Evolutionary conservation across 2,797 vertebrate genomes (phyloP).

Genomic region (Macroramphosus scolopax): DNA sequence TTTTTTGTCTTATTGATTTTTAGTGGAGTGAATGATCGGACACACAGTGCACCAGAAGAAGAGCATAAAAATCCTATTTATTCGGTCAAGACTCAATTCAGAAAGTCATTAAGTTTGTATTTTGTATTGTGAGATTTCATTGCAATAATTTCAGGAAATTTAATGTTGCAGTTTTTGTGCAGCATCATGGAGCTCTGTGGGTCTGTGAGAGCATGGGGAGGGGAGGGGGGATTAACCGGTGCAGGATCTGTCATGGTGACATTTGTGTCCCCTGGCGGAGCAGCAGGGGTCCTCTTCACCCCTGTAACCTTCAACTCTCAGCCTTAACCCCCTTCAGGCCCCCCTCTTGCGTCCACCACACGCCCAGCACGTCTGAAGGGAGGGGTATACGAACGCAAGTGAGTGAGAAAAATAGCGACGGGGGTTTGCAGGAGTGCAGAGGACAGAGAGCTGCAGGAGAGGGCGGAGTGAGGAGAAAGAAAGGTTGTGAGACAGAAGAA

Average conservation of each 20-base stretch:
- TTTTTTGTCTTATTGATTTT: too few relatives aligned
- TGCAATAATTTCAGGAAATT: conserved; percentile 20
- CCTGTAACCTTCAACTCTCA: conserved; percentile 84
- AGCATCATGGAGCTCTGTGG: conserved; percentile 13
- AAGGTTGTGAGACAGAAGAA: conserved; percentile 20
- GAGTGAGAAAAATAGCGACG: conserved; percentile 25
- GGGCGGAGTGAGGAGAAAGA: conserved; percentile 21
- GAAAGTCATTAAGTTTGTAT: too few relatives aligned
- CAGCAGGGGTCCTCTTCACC: conserved; percentile 81
- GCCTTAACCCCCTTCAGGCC: conserved; percentile 76
- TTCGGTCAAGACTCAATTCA: too few relatives aligned
- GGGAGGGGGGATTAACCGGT: conserved; percentile 68
- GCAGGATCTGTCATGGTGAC: conserved; percentile 80
- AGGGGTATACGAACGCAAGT: conserved; percentile 27
- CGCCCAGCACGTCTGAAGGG: conserved; percentile 43
- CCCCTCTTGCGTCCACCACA: conserved; percentile 72
- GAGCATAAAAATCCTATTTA: too few relatives aligned
- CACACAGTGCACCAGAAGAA: too few relatives aligned
- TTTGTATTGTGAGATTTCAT: background rate
- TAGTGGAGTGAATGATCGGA: too few relatives aligned
- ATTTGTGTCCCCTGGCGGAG: conserved; percentile 78
- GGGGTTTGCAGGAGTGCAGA: conserved; percentile 15
- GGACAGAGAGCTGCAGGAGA: conserved; percentile 32
- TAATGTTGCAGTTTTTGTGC: conserved; percentile 10
- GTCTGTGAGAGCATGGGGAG: conserved; percentile 29